Conservation (phyloP, 2,797 vertebrate species). For the Diplodus puntazzo region DNA sequence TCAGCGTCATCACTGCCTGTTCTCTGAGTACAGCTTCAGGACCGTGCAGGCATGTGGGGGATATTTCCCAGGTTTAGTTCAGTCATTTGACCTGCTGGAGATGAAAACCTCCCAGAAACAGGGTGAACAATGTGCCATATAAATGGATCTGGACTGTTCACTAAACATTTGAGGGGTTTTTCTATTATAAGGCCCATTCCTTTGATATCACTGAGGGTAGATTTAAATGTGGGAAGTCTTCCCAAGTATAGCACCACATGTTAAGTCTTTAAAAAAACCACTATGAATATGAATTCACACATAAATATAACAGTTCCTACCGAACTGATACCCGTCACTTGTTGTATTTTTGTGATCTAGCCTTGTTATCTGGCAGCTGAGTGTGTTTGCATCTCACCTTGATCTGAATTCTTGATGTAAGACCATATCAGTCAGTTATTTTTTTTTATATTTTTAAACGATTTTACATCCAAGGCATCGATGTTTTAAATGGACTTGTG, state of each 20-base stretch:
- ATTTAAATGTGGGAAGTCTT: not conserved
- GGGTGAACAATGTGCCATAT: not conserved
- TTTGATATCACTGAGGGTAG: not conserved
- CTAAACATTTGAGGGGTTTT: not conserved
- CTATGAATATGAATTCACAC: not conserved
- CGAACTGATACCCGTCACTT: no score
- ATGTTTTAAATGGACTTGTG: not conserved
- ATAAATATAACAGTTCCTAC: not conserved
- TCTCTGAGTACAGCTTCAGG: not conserved
- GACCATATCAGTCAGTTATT: not conserved
- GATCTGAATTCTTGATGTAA: not conserved
- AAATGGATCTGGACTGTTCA: not conserved
- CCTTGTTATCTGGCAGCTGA: not conserved
- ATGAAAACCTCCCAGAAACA: not conserved
- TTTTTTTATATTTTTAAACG: not conserved
- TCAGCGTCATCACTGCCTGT: not conserved
- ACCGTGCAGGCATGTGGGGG: not conserved
- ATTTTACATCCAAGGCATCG: not conserved
- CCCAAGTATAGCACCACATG: not conserved
- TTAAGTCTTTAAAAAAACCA: not conserved
- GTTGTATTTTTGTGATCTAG: no score
- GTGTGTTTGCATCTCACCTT: no score
- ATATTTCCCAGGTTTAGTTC: not conserved
- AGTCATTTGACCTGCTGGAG: not conserved
- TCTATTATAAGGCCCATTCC: not conserved